phyloP scores from a whole-genome alignment of 2,797 vertebrate species.

The Micromesistius poutassou region DNA sequence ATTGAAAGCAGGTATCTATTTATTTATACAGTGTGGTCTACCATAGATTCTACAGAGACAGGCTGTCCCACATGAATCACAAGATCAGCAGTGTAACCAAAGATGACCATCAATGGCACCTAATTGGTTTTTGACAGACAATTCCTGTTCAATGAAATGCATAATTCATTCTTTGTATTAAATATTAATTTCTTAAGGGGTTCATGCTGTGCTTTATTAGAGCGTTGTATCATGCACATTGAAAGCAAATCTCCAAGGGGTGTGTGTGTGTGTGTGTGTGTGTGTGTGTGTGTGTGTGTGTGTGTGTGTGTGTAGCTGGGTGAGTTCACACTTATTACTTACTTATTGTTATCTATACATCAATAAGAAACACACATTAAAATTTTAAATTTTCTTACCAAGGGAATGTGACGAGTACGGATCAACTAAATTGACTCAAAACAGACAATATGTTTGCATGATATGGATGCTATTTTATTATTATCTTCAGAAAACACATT shows the following conservation, averaged over 20 bases:
- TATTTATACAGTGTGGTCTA: neutral
- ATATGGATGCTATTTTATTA: neutral
- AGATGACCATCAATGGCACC: slow-evolving; percentile 60
- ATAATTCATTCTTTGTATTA: slow-evolving; percentile 72
- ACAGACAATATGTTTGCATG: no score
- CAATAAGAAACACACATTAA: no score
- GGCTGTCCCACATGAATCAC: slow-evolving; percentile 44
- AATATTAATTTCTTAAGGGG: slow-evolving; percentile 72
- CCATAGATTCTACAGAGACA: slow-evolving; percentile 26
- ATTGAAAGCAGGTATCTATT: neutral
- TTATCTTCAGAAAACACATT: neutral
- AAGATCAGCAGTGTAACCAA: slow-evolving; percentile 57
- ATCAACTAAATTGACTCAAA: neutral
- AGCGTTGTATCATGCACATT: slow-evolving; percentile 66
- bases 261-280: slow-evolving; percentile 29
- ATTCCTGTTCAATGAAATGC: slow-evolving; percentile 70
- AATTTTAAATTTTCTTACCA: no score
- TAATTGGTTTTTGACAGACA: slow-evolving; percentile 69
- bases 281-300: no score
- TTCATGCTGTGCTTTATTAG: slow-evolving; percentile 60
- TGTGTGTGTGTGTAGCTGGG: neutral
- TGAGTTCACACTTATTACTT: neutral
- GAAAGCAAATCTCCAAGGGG: slow-evolving; percentile 49
- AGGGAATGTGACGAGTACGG: neutral
- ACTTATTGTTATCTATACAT: no score